A percentile compares a stretch with the other conserved stretches of the same genome.
Conservation (phyloP, 2,888 invertebrate genomes). For the Clitarchus hookeri region DNA sequence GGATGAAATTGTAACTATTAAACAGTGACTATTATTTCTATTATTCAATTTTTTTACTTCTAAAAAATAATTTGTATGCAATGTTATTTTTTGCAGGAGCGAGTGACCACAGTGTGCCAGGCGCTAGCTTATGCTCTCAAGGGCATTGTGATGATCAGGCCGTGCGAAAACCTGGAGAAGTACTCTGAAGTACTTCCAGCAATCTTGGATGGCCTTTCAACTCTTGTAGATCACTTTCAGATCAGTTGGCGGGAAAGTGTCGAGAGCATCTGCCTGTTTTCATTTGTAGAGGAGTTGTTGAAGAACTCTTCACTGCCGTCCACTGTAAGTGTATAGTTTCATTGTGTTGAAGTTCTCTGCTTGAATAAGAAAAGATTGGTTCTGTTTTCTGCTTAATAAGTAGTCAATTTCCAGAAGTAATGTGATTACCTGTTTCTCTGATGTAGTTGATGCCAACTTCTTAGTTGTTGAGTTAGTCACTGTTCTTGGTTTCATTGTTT, state of each 20-base stretch:
- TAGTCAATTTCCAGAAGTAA: no score
- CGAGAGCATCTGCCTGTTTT: constrained; percentile 70
- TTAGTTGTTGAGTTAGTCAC: no score
- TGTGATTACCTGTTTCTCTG: no score
- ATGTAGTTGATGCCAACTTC: no score
- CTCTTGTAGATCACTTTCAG: constrained; percentile 69
- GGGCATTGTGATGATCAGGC: constrained; percentile 54
- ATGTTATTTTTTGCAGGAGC: constrained; percentile 51
- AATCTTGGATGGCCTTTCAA: constrained; percentile 67
- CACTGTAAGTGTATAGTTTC: constrained; percentile 53
- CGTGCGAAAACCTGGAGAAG: constrained; percentile 50
- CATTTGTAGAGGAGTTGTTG: constrained; percentile 59
- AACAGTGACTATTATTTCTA: no score
- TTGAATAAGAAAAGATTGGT: no score
- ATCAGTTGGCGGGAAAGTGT: constrained; percentile 79
- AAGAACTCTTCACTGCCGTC: constrained; percentile 59
- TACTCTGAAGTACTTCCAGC: constrained; percentile 63
- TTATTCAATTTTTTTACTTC: constrained; percentile 9
- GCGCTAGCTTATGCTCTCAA: constrained; percentile 64
- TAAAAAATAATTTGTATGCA: background rate
- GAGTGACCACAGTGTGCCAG: constrained; percentile 67
- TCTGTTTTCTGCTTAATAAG: no score
- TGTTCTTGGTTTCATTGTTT: no score
- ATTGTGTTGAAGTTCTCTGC: no score
- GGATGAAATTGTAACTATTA: no score